These are phyloP conservation scores for Yoshiicerus persimilis DNA, from an alignment of 1,140 invertebrate species.

Conservation along the genomic window DNA sequence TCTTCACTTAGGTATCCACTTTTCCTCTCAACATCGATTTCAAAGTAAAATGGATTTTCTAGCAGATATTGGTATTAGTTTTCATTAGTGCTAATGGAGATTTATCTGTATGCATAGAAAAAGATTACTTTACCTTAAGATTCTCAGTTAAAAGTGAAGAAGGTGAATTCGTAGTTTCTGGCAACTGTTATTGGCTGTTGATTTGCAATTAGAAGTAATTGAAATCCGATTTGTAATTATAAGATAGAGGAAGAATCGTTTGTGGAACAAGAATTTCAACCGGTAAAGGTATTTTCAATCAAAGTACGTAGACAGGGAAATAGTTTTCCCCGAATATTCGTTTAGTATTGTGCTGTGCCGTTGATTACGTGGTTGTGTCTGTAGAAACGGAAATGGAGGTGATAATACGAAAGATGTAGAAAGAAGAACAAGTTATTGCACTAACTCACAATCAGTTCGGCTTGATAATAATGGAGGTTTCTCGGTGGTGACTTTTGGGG, in stretches of 20 bases:
- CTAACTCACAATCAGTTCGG: neutral
- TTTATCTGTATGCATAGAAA: neutral
- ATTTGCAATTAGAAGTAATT: too few species aligned
- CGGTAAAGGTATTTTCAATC: neutral
- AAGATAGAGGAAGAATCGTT: neutral
- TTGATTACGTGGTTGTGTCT: neutral
- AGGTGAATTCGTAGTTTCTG: neutral
- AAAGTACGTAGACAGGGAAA: neutral
- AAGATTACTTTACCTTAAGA: neutral
- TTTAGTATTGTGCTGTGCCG: neutral
- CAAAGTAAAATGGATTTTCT: neutral
- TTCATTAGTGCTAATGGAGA: neutral
- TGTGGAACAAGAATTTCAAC: neutral
- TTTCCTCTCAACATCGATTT: neutral
- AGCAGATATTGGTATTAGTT: neutral
- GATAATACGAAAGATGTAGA: neutral
- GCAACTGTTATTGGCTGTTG: neutral
- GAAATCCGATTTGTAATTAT: neutral
- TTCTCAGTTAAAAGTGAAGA: neutral
- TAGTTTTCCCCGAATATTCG: neutral
- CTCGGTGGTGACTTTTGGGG: neutral
- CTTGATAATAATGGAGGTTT: too few species aligned
- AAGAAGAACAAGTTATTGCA: neutral
- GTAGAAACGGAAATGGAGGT: neutral
- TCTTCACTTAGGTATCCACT: neutral